Percentiles rank a stretch among this genome's conserved stretches.
Conservation (phyloP, 2,888 invertebrate species). For the Phlogophora meticulosa region DNA sequence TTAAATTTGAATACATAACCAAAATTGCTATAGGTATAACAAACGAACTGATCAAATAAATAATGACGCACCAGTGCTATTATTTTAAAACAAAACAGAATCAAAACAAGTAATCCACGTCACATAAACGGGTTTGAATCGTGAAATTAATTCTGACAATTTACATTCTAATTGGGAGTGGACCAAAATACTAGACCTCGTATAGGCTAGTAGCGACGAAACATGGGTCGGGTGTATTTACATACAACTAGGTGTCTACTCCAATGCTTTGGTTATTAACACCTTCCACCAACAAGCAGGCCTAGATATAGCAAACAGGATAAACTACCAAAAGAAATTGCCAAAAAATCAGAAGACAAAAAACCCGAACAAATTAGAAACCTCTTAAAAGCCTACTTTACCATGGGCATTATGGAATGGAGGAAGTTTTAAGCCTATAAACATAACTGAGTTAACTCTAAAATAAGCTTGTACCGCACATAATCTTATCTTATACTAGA, state of each 20-base stretch:
- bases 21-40: background rate
- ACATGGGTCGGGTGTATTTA: constrained; percentile 38
- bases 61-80: background rate
- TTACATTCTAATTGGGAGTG: constrained; percentile 60
- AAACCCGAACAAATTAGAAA: no score
- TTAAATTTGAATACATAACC: no score
- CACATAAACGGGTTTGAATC: constrained; percentile 9
- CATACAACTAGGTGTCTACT: constrained; percentile 42
- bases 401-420: no score
- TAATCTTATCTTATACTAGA: no score
- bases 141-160: constrained; percentile 51
- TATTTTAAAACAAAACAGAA: constrained; percentile 8
- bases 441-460: no score
- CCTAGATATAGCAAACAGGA: no score
- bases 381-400: no score
- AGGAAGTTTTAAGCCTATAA: no score
- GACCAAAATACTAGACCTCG: constrained; percentile 47
- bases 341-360: no score
- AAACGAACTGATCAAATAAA: background rate
- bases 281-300: constrained; percentile 11
- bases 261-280: constrained; percentile 20
- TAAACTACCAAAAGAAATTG: no score
- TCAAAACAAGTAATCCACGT: constrained; percentile 10
- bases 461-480: no score
- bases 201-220: constrained; percentile 14